Base-by-base conservation (phyloP, 2,888 invertebrate species). In the Schrankia costaestrigalis region DNA sequence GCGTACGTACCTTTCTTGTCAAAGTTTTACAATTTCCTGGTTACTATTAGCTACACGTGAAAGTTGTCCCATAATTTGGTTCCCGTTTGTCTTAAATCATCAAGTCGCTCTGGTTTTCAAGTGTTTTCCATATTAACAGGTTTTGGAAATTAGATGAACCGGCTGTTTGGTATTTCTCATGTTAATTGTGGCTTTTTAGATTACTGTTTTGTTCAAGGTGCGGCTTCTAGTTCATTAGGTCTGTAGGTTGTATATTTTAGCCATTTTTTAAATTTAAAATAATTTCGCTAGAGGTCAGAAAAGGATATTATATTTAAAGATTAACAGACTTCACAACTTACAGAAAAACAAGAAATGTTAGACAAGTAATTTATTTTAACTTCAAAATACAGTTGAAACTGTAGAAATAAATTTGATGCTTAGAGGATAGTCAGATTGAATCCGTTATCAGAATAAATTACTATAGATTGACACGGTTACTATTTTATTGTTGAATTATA, bases 61-160 rank as follows among this genome's bases (percentile, higher is more conserved):
- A 84, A 85, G 84, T 83, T 78, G 76, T 63, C 56, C 50, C 26
- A 62, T 54, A 61, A 60, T 62, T 70, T 56, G 55, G 62, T 67
- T 71, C 66, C 67, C 51, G 61, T 67, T 72, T 64, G 53, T 67
- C 65, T 68, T 67, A 71, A 70, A 64, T 63, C 65, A 71, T 70
- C 52, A 49, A 29, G 52, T 62, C 49, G 66, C 63, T 70, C 69
- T 63, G 63, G 62, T 71, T 66, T 66, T 50, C 46, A 53, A 65
- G 64, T 61, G 56, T 63, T 68, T 69, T 65, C 49, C 63, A 53
- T 53, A 41, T 28, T 31, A 63, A 65, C 75, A 55, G 63, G 74
- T 74, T 76, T 48, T 10, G 12, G 31, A 51, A 56, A 47, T 46
- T 53, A 44, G 48, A 52, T 28, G 35, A 38, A 52, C 53, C 35